Evolutionary conservation across 2,797 vertebrate genomes (phyloP).

Genomic region (Nannoperca australis): DNA sequence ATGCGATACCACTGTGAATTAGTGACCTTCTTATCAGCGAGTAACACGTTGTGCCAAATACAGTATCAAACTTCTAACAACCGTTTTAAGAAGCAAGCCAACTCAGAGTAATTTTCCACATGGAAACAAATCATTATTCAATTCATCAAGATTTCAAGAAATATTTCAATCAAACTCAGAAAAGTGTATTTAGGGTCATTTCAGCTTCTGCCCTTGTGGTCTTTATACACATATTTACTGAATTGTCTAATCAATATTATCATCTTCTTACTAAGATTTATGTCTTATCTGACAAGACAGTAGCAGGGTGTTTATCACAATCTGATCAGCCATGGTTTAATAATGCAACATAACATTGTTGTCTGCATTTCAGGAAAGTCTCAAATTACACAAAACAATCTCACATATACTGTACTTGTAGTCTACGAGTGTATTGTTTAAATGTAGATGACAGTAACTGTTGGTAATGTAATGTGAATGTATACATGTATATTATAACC

Average conservation of each 20-base stretch:
- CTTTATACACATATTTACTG: neutral
- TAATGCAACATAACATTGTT: neutral
- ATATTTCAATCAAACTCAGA: slow-evolving; percentile 6
- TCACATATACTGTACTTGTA: too few species aligned
- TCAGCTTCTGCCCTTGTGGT: neutral
- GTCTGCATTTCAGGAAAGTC: neutral
- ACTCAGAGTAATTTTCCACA: slow-evolving; percentile 18
- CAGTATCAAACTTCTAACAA: slow-evolving; percentile 41
- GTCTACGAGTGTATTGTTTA: neutral
- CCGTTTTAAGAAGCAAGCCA: slow-evolving; percentile 15
- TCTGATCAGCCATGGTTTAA: neutral
- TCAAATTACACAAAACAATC: neutral
- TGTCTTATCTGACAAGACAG: neutral
- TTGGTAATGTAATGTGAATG: too few species aligned
- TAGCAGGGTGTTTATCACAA: neutral
- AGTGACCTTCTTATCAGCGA: slow-evolving; percentile 62
- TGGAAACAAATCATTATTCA: slow-evolving; percentile 3
- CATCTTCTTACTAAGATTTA: neutral
- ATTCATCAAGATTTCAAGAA: slow-evolving; percentile 22
- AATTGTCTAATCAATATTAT: slow-evolving; percentile 11
- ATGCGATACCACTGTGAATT: slow-evolving; percentile 59
- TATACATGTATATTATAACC: too few species aligned
- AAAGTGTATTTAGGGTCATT: neutral
- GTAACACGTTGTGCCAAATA: slow-evolving; percentile 44
- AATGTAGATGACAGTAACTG: too few species aligned